Evolutionary conservation across 2,113 vertebrate species (phyloP), one percentile per base, ranked within the genome.

Genomic region (Anthoscopus minutus): DNA sequence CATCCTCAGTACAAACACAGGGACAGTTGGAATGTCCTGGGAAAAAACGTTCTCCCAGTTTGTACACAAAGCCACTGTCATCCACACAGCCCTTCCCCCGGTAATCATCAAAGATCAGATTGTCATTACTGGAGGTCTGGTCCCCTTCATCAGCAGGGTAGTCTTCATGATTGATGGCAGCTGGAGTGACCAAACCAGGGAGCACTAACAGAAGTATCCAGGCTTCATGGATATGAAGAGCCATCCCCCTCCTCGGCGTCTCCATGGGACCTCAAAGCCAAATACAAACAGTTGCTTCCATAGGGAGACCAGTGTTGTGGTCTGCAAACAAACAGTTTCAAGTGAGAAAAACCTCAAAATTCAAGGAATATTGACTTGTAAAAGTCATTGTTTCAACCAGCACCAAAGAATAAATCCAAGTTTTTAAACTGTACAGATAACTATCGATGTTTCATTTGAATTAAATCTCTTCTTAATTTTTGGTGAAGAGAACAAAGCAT

Each of bases 11-110:
- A 98, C 99, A 99, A 95, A 99, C 97, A 96, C 99, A 99, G 48
- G 99, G 99, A 97, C 99, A 99, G 98, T 99, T 99, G 96, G 99
- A 99, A 97, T 99, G 99, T 80, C 99, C 99, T 17, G 99, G 99
- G 94, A 99, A 99, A 98, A 99, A 99, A 33, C 99, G 99, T 96
- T 99, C 99, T 92, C 98, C 99, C 93, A 99, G 98, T 96, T 99
- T 99, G 98, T 99, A 99, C 73, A 99, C 99, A 96, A 99, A 99
- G 85, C 99, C 99, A 86, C 99, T 99, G 98, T 99, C 99, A 86
- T 99, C 99, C 98, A 99, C 99, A 96, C 99, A 99, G 66, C 99
- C 99, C 97, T 99, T 99, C 65, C 99, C 99, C 92, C 99, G 98
- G 97, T 99, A 99, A 97, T 99, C 99, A 95, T 99, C 99, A 95